Conservation (phyloP, 2,797 vertebrate species). For the Taenioides sp. region DNA sequence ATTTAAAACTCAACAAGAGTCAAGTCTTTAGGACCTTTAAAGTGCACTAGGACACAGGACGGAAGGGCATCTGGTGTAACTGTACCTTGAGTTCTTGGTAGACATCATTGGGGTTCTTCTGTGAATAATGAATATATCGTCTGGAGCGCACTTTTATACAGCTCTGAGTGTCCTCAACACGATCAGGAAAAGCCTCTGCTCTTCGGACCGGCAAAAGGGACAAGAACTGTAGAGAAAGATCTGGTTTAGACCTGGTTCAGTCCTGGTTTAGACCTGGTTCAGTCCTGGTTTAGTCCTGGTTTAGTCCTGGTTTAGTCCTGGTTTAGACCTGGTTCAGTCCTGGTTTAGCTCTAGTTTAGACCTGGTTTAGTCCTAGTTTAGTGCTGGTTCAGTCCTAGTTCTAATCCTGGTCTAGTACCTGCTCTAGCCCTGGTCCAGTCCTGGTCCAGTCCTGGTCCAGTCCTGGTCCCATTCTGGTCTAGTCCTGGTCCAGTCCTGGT, state of each 20-base stretch:
- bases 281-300: slow-evolving; percentile 31
- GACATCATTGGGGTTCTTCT: not conserved
- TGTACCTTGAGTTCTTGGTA: not conserved
- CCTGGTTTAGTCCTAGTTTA: not conserved
- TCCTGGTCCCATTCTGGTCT: too few species aligned
- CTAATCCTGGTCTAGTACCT: slow-evolving; percentile 64
- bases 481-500: not conserved
- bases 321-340: not conserved
- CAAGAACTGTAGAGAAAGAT: slow-evolving; percentile 55
- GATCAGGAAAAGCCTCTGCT: slow-evolving; percentile 18
- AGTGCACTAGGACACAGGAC: not conserved
- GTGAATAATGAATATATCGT: slow-evolving; percentile 7
- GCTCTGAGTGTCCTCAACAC: slow-evolving; percentile 7
- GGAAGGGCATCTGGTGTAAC: not conserved
- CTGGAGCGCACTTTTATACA: slow-evolving; percentile 52
- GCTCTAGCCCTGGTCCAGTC: not conserved
- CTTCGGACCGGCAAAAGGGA: slow-evolving; percentile 41
- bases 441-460: slow-evolving; percentile 63
- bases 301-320: not conserved
- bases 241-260: not conserved
- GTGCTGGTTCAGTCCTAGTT: not conserved
- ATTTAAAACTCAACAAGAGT: too few species aligned
- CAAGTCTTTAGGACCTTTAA: too few species aligned
- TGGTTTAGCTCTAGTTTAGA: not conserved
- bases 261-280: not conserved